Percentiles rank a stretch among this genome's conserved stretches.
phyloP scores from a whole-genome alignment of 2,888 invertebrate species.

The Monopis laevigella region DNA sequence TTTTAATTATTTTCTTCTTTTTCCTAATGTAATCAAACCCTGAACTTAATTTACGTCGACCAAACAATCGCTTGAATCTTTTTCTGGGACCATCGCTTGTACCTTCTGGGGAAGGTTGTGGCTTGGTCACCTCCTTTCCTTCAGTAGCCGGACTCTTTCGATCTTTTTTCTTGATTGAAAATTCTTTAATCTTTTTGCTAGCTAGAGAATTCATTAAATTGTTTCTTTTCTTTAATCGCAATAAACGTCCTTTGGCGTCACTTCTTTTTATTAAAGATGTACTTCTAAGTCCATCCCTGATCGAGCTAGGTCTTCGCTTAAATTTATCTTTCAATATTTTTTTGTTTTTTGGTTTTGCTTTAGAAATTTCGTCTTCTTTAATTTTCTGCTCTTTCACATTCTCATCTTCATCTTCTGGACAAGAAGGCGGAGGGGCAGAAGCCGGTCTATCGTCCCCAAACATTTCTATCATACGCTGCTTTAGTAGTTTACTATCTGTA shows the following conservation, averaged over 20 bases:
- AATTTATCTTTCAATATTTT: slow-evolving; percentile 51
- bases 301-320: slow-evolving; percentile 47
- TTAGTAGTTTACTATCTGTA: slow-evolving; percentile 75
- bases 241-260: slow-evolving; percentile 50
- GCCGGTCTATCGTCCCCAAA: slow-evolving; percentile 83
- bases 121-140: slow-evolving; percentile 55
- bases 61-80: slow-evolving; percentile 71
- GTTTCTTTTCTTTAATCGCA: slow-evolving; percentile 57
- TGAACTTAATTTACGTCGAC: slow-evolving; percentile 80
- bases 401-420: slow-evolving; percentile 49
- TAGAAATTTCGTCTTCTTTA: slow-evolving; percentile 37
- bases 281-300: slow-evolving; percentile 56
- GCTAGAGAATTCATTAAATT: slow-evolving; percentile 51
- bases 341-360: slow-evolving; percentile 49
- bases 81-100: slow-evolving; percentile 51
- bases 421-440: slow-evolving; percentile 79
- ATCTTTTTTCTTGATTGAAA: slow-evolving; percentile 30
- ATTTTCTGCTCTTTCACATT: slow-evolving; percentile 32
- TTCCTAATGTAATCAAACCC: slow-evolving; percentile 91
- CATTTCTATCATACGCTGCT: slow-evolving; percentile 81
- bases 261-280: slow-evolving; percentile 54
- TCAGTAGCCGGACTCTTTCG: slow-evolving; percentile 37
- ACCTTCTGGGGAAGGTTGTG: slow-evolving; percentile 25
- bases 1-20: slow-evolving; percentile 78
- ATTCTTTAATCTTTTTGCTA: slow-evolving; percentile 51